Evolutionary conservation across 2,797 vertebrate species (phyloP).

Genomic region (Merluccius polli): DNA sequence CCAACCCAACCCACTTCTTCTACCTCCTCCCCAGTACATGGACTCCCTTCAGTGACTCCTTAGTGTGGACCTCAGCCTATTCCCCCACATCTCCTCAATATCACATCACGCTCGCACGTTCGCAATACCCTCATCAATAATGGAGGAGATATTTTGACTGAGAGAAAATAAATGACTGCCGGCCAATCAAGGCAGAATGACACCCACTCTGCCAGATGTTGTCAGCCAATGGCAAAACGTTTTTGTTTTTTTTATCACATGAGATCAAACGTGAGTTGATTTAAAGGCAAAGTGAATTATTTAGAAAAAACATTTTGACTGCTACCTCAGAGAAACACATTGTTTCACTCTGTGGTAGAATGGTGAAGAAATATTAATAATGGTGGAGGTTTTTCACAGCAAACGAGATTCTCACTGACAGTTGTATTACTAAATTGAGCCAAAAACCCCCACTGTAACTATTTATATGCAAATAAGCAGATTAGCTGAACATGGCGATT

Average conservation of each 20-base stretch:
- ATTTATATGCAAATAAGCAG: constrained; percentile 66
- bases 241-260: constrained; percentile 36
- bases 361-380: constrained; percentile 4
- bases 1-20: neutral
- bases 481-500: constrained; percentile 60
- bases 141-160: constrained; percentile 49
- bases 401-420: constrained; percentile 44
- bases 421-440: constrained; percentile 2
- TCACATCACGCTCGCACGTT: constrained; percentile 50
- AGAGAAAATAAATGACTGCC: constrained; percentile 56
- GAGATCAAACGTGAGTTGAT: constrained; percentile 51
- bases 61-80: constrained; percentile 11
- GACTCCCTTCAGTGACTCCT: constrained; percentile 31
- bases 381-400: constrained; percentile 1
- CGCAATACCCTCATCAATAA: constrained; percentile 57
- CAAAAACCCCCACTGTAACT: constrained; percentile 54
- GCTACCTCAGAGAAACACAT: constrained; percentile 31
- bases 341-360: constrained; percentile 24
- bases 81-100: constrained; percentile 37
- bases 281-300: constrained; percentile 67
- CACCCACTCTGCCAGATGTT: constrained; percentile 26
- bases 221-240: constrained; percentile 39
- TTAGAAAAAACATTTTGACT: constrained; percentile 49
- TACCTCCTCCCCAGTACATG: constrained; percentile 33
- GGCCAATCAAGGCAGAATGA: constrained; percentile 41